These are phyloP conservation scores for Neotragus pygmaeus DNA, from an alignment of 2,113 vertebrate genomes.

Conservation along the genomic window DNA sequence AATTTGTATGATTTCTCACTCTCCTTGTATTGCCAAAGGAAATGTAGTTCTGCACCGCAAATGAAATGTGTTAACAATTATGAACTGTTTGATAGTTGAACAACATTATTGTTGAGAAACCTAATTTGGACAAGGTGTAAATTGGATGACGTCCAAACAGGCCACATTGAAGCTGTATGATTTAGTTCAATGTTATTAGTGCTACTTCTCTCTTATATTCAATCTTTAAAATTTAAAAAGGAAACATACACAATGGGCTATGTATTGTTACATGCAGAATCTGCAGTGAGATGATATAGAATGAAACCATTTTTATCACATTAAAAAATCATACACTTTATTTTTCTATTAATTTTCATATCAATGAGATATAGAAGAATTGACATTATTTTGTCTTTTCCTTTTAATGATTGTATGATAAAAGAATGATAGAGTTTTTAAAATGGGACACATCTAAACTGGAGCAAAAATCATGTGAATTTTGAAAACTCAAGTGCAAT, in stretches of 20 bases:
- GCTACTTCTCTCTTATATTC: conserved; percentile 18
- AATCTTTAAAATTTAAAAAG: conserved; percentile 28
- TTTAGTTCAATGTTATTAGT: conserved; percentile 49
- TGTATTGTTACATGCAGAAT: conserved; percentile 8
- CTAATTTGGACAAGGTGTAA: conserved; percentile 59
- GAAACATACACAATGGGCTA: neutral
- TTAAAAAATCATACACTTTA: conserved; percentile 9
- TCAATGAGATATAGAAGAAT: neutral
- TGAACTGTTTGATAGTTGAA: conserved; percentile 48
- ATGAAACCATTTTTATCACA: neutral
- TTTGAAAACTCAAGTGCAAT: conserved; percentile 35
- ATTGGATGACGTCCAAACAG: conserved; percentile 30
- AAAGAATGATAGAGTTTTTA: neutral
- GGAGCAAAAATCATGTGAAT: neutral
- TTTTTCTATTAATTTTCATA: conserved; percentile 37
- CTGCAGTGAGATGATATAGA: neutral
- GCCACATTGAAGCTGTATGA: conserved; percentile 24
- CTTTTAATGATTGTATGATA: neutral
- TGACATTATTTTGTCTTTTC: neutral
- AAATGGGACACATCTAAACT: conserved; percentile 40
- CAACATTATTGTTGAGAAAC: conserved; percentile 52
- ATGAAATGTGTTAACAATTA: conserved; percentile 63
- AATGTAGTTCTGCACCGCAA: conserved; percentile 52
- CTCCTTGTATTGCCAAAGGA: conserved; percentile 52
- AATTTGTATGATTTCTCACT: conserved; percentile 66